A percentile compares a stretch with the other conserved stretches of the same genome.
Conservation (phyloP, 2,888 invertebrate species). For the Idaea straminata region DNA sequence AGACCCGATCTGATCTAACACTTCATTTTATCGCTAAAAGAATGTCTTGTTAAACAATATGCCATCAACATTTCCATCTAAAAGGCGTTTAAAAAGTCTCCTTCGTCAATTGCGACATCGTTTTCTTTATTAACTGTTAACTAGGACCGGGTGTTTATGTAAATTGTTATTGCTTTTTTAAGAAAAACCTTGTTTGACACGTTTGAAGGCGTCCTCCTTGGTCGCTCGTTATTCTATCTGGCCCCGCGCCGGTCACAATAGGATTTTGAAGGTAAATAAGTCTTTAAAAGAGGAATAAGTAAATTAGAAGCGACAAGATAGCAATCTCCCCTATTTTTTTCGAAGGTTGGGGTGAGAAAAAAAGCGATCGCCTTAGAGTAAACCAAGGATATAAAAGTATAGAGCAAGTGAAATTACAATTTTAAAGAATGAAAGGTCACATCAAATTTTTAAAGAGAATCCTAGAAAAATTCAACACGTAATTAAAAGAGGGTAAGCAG, state of each 20-base stretch:
- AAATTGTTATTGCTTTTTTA: constrained; percentile 80
- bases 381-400: constrained; percentile 43
- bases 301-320: constrained; percentile 90
- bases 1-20: constrained; percentile 21
- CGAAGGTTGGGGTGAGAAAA: constrained; percentile 70
- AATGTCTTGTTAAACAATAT: constrained; percentile 70
- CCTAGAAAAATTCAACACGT: too few relatives aligned
- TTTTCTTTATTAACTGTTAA: constrained; percentile 79
- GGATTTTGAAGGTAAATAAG: constrained; percentile 85
- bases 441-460: background rate
- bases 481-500: background rate
- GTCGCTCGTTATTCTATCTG: constrained; percentile 66
- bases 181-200: constrained; percentile 76
- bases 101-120: constrained; percentile 73
- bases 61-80: constrained; percentile 70
- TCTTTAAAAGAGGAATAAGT: constrained; percentile 88
- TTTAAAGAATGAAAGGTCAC: background rate
- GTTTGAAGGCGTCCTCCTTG: constrained; percentile 63
- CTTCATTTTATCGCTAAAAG: constrained; percentile 34
- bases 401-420: constrained; percentile 35
- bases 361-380: constrained; percentile 73
- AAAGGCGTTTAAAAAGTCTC: constrained; percentile 67
- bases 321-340: constrained; percentile 85
- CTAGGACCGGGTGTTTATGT: constrained; percentile 78
- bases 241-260: constrained; percentile 73